These are phyloP conservation scores for Melanotaenia boesemani DNA, from an alignment of 2,797 vertebrate genomes.

Conservation along the genomic window DNA sequence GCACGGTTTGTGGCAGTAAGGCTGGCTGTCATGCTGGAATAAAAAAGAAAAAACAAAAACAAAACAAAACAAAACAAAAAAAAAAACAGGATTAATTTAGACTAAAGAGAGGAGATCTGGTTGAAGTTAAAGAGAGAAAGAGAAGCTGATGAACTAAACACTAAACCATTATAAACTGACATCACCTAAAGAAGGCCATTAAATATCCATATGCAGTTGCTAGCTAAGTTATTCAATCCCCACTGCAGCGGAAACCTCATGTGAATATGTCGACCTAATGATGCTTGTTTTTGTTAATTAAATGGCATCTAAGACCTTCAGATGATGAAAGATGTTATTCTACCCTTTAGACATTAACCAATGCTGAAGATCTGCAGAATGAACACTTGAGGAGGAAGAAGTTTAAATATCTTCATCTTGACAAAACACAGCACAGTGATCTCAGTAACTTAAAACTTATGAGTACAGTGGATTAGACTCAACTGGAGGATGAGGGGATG, in stretches of 20 bases:
- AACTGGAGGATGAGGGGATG: neutral
- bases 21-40: conserved; percentile 93
- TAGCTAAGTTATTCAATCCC: neutral
- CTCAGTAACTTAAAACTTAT: no score
- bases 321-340: neutral
- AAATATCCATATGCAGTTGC: neutral
- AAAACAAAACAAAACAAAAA: no score
- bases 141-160: neutral
- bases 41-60: conserved; percentile 56
- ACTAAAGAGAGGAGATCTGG: neutral
- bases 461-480: neutral
- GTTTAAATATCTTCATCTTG: no score
- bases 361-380: neutral
- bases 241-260: no score
- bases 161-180: neutral
- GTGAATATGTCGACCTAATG: no score
- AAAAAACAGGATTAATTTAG: neutral
- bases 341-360: no score
- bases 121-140: neutral
- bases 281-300: neutral
- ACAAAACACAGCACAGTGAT: neutral
- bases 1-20: conserved; percentile 90
- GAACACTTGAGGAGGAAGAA: no score
- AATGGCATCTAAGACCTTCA: neutral
- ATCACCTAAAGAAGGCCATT: neutral